Conservation (phyloP, 2,888 invertebrate genomes). For the Ormyrus pomaceus region DNA sequence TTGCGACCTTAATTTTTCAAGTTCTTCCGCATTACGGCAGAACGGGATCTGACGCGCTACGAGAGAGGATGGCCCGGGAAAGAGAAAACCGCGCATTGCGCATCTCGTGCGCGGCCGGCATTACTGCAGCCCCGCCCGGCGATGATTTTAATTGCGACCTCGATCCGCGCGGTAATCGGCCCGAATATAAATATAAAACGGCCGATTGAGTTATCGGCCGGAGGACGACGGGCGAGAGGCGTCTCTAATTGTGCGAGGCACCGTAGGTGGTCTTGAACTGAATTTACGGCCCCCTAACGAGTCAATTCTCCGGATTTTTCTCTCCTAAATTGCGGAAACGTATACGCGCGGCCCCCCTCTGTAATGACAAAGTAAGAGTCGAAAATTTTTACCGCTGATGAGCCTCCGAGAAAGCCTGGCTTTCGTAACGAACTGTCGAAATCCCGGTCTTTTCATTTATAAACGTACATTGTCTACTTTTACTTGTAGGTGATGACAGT, state of each 20-base stretch:
- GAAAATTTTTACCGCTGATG: slow-evolving; percentile 23
- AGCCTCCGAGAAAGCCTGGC: not conserved
- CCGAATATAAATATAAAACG: slow-evolving; percentile 23
- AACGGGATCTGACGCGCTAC: slow-evolving; percentile 14
- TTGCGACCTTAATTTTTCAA: slow-evolving; percentile 37
- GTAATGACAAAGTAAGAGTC: slow-evolving; percentile 6
- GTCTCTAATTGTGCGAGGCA: slow-evolving; percentile 12
- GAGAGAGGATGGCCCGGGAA: slow-evolving; percentile 31
- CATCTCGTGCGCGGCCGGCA: not conserved
- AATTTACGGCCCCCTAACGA: slow-evolving; percentile 19
- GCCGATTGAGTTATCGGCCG: not conserved
- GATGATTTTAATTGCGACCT: slow-evolving; percentile 32
- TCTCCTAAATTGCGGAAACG: not conserved
- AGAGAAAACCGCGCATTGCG: slow-evolving; percentile 23
- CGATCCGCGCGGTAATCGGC: not conserved
- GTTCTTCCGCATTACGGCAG: slow-evolving; percentile 26
- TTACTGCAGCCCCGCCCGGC: slow-evolving; percentile 3
- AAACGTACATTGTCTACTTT: slow-evolving; percentile 3
- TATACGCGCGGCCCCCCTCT: not conserved
- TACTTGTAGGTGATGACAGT: not conserved
- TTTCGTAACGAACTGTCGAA: slow-evolving; percentile 8
- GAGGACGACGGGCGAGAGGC: slow-evolving; percentile 1
- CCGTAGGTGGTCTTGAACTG: slow-evolving; percentile 24
- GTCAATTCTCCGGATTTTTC: not conserved
- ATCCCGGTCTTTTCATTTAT: slow-evolving; percentile 1